Percentiles rank a stretch among this genome's conserved stretches.
These are phyloP conservation scores for Frankliniella intonsa DNA, from an alignment of 2,888 invertebrate genomes.

Conservation along the genomic window DNA sequence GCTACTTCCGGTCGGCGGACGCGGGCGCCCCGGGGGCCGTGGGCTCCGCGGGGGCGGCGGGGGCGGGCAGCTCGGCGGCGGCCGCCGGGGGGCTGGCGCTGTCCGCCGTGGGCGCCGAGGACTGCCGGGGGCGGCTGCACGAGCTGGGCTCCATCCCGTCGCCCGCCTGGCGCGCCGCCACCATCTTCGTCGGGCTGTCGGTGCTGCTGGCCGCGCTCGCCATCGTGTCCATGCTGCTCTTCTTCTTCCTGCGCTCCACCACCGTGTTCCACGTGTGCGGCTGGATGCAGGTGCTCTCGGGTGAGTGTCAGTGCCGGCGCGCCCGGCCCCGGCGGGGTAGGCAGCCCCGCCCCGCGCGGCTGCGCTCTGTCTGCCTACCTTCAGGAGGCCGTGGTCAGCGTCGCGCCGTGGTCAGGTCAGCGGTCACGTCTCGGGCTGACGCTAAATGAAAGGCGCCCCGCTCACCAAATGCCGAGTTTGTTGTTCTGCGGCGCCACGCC, in stretches of 20 bases:
- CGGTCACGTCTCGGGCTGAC: too few relatives aligned
- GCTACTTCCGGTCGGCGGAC: constrained; percentile 59
- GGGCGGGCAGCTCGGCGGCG: constrained; percentile 83
- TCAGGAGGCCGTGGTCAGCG: too few relatives aligned
- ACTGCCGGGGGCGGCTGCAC: constrained; percentile 78
- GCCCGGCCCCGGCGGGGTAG: too few relatives aligned
- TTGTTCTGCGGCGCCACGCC: too few relatives aligned
- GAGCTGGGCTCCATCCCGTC: constrained; percentile 77
- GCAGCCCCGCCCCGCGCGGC: too few relatives aligned
- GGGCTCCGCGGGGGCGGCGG: constrained; percentile 77
- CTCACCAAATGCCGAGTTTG: too few relatives aligned
- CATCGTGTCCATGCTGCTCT: constrained; percentile 82
- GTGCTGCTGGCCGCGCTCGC: constrained; percentile 80
- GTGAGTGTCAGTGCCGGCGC: constrained; percentile 58
- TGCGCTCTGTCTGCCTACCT: too few relatives aligned
- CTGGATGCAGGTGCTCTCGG: constrained; percentile 92
- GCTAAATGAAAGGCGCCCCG: too few relatives aligned
- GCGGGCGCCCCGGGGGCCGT: constrained; percentile 76
- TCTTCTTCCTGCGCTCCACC: constrained; percentile 88
- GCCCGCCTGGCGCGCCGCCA: constrained; percentile 79
- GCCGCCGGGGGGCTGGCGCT: constrained; percentile 80
- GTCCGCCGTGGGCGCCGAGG: constrained; percentile 68
- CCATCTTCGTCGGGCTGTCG: constrained; percentile 81
- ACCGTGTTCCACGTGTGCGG: constrained; percentile 90
- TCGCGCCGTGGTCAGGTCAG: too few relatives aligned